A percentile compares a stretch with the other conserved stretches of the same genome.
Evolutionary conservation across 2,113 vertebrate genomes (phyloP).

Genomic region (Sylvilagus bachmani): DNA sequence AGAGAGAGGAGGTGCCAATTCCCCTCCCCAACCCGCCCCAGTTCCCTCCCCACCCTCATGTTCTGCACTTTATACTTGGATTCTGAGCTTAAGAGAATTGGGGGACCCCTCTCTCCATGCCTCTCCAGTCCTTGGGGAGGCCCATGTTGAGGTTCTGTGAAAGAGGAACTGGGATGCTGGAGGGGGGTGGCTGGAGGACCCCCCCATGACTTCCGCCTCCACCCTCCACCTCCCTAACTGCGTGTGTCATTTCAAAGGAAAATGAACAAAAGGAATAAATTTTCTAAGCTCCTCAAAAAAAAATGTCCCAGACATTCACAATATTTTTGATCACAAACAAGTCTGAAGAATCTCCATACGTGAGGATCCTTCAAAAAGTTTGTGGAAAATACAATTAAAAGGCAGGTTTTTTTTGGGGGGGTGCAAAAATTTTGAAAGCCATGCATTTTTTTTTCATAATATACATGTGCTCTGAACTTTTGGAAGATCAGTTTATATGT

Average conservation of each 20-base stretch:
- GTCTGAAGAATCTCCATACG: neutral
- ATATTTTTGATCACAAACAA: too few species aligned
- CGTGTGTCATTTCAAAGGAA: conserved; percentile 66
- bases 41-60: neutral
- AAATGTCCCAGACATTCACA: too few species aligned
- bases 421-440: too few species aligned
- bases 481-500: too few species aligned
- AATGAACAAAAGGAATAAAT: conserved; percentile 71
- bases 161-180: conserved; percentile 2
- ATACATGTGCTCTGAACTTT: too few species aligned
- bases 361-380: neutral
- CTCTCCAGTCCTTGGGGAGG: conserved; percentile 34
- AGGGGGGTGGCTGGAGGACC: neutral
- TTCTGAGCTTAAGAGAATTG: conserved; percentile 27
- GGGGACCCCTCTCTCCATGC: neutral
- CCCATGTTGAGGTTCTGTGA: neutral
- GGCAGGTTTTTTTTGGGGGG: too few species aligned
- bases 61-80: conserved; percentile 48
- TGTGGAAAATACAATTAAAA: too few species aligned
- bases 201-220: neutral
- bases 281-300: conserved; percentile 81
- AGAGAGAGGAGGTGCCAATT: neutral
- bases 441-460: too few species aligned
- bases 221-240: conserved; percentile 5
- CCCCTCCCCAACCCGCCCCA: neutral